Evolutionary conservation across 2,113 vertebrate species (phyloP).

Genomic region (Dasypus novemcinctus): DNA sequence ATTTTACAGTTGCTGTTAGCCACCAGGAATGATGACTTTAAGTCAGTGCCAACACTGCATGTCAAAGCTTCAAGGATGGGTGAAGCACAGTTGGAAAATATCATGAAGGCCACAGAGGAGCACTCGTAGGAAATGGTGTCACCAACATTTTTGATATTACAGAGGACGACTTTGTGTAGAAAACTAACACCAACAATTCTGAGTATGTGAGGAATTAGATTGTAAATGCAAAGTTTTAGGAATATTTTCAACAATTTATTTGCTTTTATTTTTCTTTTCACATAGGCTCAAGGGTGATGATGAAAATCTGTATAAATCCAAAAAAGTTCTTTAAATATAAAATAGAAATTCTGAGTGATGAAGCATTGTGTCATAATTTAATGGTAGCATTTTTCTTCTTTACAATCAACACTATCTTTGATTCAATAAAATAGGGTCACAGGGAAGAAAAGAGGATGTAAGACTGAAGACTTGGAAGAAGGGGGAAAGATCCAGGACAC

Average conservation of each 20-base stretch:
- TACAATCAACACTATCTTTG: background rate
- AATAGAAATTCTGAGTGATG: background rate
- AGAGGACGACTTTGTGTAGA: background rate
- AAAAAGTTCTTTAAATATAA: background rate
- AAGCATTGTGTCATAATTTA: background rate
- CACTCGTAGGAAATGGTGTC: background rate
- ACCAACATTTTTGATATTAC: background rate
- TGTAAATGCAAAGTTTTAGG: background rate
- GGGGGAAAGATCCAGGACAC: background rate
- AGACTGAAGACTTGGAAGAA: background rate
- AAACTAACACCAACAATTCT: background rate
- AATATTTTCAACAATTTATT: background rate
- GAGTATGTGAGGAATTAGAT: background rate
- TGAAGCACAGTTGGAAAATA: background rate
- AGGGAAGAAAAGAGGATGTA: slow-evolving; percentile 1
- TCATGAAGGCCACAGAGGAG: background rate
- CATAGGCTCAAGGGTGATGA: background rate
- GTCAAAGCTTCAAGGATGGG: background rate
- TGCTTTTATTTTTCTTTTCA: background rate
- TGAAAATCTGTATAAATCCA: background rate
- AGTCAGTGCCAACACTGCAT: background rate
- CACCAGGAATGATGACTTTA: background rate
- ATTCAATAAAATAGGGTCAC: background rate
- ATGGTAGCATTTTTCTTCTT: background rate
- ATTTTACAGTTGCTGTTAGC: background rate